Conservation (phyloP, 2,113 vertebrate species). For the Sterna hirundo region DNA sequence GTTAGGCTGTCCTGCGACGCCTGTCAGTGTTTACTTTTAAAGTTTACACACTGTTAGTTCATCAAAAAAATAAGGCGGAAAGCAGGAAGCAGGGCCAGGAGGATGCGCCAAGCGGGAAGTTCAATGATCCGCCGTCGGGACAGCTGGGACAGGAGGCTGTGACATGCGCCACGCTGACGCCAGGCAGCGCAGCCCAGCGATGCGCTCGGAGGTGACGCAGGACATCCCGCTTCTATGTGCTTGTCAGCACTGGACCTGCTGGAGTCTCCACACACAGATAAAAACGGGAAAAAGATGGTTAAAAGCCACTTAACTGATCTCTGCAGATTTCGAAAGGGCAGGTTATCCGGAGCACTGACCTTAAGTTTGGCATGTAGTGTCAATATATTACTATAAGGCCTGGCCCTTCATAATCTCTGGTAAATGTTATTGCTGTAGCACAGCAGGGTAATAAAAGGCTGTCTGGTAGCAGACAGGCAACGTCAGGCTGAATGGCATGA, state of each 20-base stretch:
- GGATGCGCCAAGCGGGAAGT: neutral
- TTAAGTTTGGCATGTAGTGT: neutral
- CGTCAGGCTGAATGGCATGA: neutral
- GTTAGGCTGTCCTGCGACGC: neutral
- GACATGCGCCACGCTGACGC: rapidly evolving
- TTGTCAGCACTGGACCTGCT: rapidly evolving
- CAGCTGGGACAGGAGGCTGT: rapidly evolving
- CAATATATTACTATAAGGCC: neutral
- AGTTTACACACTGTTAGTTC: neutral
- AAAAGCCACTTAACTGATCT: neutral
- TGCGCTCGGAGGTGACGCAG: rapidly evolving
- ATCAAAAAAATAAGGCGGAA: neutral
- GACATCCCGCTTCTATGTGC: rapidly evolving
- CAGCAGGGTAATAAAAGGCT: neutral
- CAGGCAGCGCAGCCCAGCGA: neutral
- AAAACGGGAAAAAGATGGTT: neutral
- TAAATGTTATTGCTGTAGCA: neutral
- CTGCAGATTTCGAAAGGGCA: neutral
- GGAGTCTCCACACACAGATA: neutral
- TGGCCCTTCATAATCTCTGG: neutral
- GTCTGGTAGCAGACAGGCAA: neutral
- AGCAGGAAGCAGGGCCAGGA: neutral
- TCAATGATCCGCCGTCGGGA: rapidly evolving
- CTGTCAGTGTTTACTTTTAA: neutral
- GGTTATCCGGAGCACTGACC: neutral